Evolutionary conservation across 2,888 invertebrate genomes (phyloP), one percentile per base, ranked within the genome.

Genomic region (Euphydryas editha): DNA sequence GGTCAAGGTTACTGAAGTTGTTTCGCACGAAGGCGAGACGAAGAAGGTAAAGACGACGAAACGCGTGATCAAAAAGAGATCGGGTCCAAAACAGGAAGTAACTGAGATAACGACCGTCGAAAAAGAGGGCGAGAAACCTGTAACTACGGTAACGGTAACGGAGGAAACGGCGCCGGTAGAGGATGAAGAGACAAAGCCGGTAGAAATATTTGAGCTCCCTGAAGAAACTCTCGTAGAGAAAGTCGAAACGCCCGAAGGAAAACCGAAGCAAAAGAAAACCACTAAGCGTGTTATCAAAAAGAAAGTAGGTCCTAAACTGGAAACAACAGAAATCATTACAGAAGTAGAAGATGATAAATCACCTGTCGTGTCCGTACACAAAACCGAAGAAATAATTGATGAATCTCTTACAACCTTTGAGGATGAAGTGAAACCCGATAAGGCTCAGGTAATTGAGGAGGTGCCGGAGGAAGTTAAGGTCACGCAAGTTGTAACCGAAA

Each of bases 1-100:
- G 0, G 64, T 78, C 39, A 75, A 71, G 57, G 80, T 76, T 58
- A 88, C 87, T 70, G 87, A 90, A 74, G 84, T 88, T 11, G 78
- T 81, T 10, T 86, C 89, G 1, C 74, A 82, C 82, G 81, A 42
- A 82, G 76, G 91, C 78, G 78, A 89, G 78, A 21, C 21, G 1
- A 37, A 60, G 17, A 60, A 15, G 8, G 42, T 54, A 0, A 73
- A 51, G 21, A 60, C 60, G 8, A 60, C 39, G 13, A 60, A 51
- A n/a, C 13, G 81, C 5, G 73, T 83, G 0, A 83, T 81, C 11
- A 39, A 84, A 72, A 56, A 79, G 76, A 42, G 71, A 20, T 67
- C 68, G 76, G 76, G 75, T 0, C 69, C 64, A 0, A 76, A 71
- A 10, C 37, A 69, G 17, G 75, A 74, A 59, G 64, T 72, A 0